phyloP scores from a whole-genome alignment of 2,797 vertebrate genomes.

The Parotocinclus haroldoi region DNA sequence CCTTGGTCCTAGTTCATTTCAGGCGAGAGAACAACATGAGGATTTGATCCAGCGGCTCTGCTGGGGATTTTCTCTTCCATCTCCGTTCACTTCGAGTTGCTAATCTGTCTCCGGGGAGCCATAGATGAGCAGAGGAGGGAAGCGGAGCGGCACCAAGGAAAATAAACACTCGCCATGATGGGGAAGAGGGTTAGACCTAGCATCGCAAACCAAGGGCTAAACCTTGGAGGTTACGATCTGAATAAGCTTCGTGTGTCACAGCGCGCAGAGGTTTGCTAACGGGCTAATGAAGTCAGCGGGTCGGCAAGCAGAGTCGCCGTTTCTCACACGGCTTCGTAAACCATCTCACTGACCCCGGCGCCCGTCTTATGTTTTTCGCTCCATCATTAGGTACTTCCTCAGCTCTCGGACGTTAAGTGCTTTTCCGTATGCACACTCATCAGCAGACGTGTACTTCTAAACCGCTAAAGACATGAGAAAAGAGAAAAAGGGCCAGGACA shows the following conservation, averaged over 20 bases:
- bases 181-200: slow-evolving; percentile 40
- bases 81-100: slow-evolving; percentile 47
- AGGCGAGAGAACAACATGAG: slow-evolving; percentile 49
- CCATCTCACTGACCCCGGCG: slow-evolving; percentile 43
- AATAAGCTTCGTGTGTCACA: not conserved
- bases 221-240: not conserved
- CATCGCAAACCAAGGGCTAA: slow-evolving; percentile 14
- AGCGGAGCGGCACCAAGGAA: slow-evolving; percentile 49
- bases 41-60: slow-evolving; percentile 49
- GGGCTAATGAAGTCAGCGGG: slow-evolving; percentile 24
- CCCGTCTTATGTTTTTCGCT: slow-evolving; percentile 17
- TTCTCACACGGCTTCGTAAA: slow-evolving; percentile 44
- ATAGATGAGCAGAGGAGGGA: slow-evolving; percentile 47
- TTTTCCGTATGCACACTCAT: slow-evolving; percentile 41
- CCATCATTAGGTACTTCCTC: slow-evolving; percentile 14
- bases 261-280: not conserved
- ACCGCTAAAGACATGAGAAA: slow-evolving; percentile 37
- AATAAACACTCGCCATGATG: slow-evolving; percentile 47
- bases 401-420: slow-evolving; percentile 17
- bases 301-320: slow-evolving; percentile 24
- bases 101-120: slow-evolving; percentile 51
- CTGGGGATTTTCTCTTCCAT: slow-evolving; percentile 48
- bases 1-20: slow-evolving; percentile 40
- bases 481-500: slow-evolving; percentile 18
- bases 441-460: slow-evolving; percentile 29